Evolutionary conservation across 2,888 invertebrate genomes (phyloP), one percentile per base, ranked within the genome.

Genomic region (Sphaeridia pumilis): DNA sequence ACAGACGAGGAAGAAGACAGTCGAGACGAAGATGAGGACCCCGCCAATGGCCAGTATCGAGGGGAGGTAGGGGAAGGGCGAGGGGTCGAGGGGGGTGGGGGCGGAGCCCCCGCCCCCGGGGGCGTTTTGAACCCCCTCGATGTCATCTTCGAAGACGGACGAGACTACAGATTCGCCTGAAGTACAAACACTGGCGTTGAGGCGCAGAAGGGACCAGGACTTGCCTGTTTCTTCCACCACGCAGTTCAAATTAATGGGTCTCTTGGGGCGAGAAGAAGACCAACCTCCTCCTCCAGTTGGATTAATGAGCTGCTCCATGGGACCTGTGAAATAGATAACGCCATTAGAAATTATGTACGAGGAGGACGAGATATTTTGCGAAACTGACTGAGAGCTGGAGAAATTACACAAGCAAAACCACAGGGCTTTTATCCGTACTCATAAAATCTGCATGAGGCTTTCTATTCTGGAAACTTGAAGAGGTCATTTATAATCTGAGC

Each of bases 1-100:
- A 68, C 85, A 85, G 42, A 81, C 73, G 49, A 84, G 71, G 67
- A 84, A 73, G 58, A 80, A 80, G 51, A 81, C 69, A 52, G 83
- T 73, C 56, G 83, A 75, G 49, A 86, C 75, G 43, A 83, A 71
- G 59, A 84, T 74, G 66, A 84, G 80, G 44, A 79, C 78, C 35
- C 80, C 81, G 35, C 84, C 73, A 1, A 83, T 82, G 22, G 80
- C 78, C 35, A 85, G 78, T 43, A 86, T 72, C 34, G 85, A 73
- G 10, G 85, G 84, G 64, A 87, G 75, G 68, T 86, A 86, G n/a
- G 52, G 52, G 42, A 52, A 52, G 7, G 10, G 7, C 20, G 38
- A 38, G 20, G 17, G 17, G 17, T 38, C 38, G 5, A 7, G 5
- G 38, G 5, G 17, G 5, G 10, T 20, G 3, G 28, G 3, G 34